Conservation (phyloP, 2,888 invertebrate genomes). For the Ommatoiulus sabulosus region DNA sequence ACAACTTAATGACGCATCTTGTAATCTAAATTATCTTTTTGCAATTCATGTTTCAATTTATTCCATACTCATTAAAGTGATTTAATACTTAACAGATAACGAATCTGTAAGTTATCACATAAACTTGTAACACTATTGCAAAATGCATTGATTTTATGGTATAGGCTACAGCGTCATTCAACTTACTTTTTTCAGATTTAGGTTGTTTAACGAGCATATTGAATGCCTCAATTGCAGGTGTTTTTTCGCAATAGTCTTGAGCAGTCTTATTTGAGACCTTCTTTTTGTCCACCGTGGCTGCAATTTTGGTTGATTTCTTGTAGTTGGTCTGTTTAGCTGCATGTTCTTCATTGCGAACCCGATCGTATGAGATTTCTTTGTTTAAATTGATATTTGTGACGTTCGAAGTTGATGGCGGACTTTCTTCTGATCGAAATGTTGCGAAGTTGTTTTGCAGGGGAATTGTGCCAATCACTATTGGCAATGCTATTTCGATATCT, state of each 20-base stretch:
- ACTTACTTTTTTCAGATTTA: not conserved
- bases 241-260: not conserved
- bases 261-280: not conserved
- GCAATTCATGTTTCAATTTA: too few species aligned
- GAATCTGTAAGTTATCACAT: too few species aligned
- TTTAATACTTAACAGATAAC: too few species aligned
- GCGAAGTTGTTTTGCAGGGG: not conserved
- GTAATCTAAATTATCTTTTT: too few species aligned
- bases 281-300: not conserved
- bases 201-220: not conserved
- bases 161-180: not conserved
- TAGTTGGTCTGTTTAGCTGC: not conserved
- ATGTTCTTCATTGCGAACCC: not conserved
- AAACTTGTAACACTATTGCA: too few species aligned
- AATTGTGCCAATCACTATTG: not conserved
- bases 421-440: not conserved
- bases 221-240: not conserved
- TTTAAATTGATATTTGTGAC: not conserved
- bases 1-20: too few species aligned
- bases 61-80: too few species aligned
- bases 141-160: too few species aligned
- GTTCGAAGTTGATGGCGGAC: not conserved
- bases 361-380: not conserved
- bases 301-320: not conserved
- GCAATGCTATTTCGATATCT: not conserved